Evolutionary conservation across 1,140 invertebrate species (phyloP), one percentile per base, ranked within the genome.

Genomic region (Homarus americanus): DNA sequence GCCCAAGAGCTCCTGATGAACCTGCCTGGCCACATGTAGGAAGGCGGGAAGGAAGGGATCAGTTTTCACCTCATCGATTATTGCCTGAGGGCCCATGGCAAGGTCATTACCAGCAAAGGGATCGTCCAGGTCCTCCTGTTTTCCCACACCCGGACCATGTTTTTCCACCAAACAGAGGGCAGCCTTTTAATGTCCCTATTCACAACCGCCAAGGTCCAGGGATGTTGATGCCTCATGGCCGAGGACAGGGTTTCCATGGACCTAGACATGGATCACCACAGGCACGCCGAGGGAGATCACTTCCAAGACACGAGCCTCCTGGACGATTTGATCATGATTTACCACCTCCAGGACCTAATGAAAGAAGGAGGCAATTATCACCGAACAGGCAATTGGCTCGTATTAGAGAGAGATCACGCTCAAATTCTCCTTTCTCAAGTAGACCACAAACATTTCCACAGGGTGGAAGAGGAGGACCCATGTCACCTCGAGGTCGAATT

Each of bases 111-210:
- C 87, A 89, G 15, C 87, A 82, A 28, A 49, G 88, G 76, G 88
- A 90, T 58, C 41, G 82, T 58, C 69, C 82, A 40, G 75, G 41
- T 15, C 86, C 75, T 32, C 85, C 36, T 49, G 9, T 87, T 15
- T 69, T 36, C 20, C 38, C 86, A 40, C 86, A 80, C 36, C 86
- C 86, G 17, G 88, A 90, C n/a, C 80, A 90, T 76, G 41, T 82
- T 58, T 90, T 90, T 90, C 28, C 41, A 38, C 15, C 63, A 72
- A 66, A 38, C 49, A 53, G 80, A 36, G 80, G 73, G n/a, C 88
- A 90, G 63, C 80, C 49, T 5, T 63, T 63, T 41, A 78, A 40
- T 36, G 32, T 34, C 17, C 44, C 41, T 28, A 82, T 69, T 9
- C 80, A 36, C 17, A 28, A 72, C 32, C 88, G 72, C 17, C 80